phyloP scores from a whole-genome alignment of 2,888 invertebrate species.

The Drosophila incognita region DNA sequence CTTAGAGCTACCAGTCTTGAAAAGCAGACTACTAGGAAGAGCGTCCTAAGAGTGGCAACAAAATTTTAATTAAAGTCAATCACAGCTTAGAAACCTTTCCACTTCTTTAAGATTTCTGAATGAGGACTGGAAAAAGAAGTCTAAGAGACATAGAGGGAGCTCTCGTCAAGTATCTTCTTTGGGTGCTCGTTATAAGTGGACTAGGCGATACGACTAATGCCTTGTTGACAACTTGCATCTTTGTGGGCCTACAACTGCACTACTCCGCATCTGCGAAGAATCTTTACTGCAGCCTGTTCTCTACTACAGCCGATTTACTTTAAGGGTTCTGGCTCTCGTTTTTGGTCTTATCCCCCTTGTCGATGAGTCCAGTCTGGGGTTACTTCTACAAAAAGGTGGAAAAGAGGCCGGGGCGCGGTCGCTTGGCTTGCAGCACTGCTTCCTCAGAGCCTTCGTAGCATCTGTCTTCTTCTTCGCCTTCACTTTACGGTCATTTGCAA shows the following conservation, averaged over 20 bases:
- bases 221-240: neutral
- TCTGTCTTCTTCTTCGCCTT: neutral
- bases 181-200: neutral
- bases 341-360: neutral
- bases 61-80: neutral
- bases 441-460: neutral
- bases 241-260: neutral
- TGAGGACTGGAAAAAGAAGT: too few species aligned
- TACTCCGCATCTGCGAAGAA: too few species aligned
- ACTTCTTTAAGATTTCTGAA: neutral
- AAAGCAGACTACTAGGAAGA: neutral
- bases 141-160: too few species aligned
- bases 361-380: neutral
- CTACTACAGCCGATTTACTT: too few species aligned
- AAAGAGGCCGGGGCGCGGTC: neutral
- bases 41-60: neutral
- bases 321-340: accelerated
- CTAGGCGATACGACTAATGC: neutral
- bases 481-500: neutral
- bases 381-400: neutral
- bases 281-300: neutral
- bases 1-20: neutral
- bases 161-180: neutral
- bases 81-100: neutral
- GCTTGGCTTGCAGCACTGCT: neutral